Evolutionary conservation across 2,888 invertebrate genomes (phyloP).

Genomic region (Synergus itoensis): DNA sequence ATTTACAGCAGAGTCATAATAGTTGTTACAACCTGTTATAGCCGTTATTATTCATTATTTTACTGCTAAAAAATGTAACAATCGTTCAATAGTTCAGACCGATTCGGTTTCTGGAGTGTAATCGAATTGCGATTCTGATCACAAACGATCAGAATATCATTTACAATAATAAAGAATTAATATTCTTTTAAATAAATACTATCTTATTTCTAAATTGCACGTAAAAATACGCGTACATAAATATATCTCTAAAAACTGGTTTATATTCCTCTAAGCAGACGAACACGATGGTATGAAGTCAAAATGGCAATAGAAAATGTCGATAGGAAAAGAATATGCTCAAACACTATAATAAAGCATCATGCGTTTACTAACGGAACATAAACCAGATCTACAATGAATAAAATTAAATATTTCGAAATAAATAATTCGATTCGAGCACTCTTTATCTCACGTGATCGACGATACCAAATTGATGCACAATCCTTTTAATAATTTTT

Average conservation of each 20-base stretch:
- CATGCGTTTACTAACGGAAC: slow-evolving; percentile 1
- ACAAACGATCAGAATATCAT: slow-evolving; percentile 6
- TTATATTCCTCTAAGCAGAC: slow-evolving; percentile 30
- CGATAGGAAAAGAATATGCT: slow-evolving; percentile 17
- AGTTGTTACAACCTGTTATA: slow-evolving; percentile 19
- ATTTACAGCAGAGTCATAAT: background rate
- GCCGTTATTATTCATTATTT: slow-evolving; percentile 15
- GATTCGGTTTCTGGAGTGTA: background rate
- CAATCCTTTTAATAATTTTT: background rate
- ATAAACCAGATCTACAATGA: slow-evolving; percentile 12
- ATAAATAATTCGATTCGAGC: slow-evolving; percentile 30
- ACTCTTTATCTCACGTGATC: background rate
- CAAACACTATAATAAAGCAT: slow-evolving; percentile 13
- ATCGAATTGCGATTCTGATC: background rate
- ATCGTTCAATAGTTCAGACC: slow-evolving; percentile 5
- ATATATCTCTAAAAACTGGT: slow-evolving; percentile 24
- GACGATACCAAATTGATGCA: slow-evolving; percentile 6
- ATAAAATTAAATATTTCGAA: slow-evolving; percentile 1
- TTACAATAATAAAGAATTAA: slow-evolving; percentile 1
- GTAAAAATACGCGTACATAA: slow-evolving; percentile 27
- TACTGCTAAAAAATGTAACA: slow-evolving; percentile 14
- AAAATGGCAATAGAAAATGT: background rate
- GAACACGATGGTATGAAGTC: background rate
- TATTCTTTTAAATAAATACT: slow-evolving; percentile 26
- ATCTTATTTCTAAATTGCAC: slow-evolving; percentile 5